Base-by-base conservation (phyloP, 2,797 vertebrate species). In the Lacerta agilis region DNA sequence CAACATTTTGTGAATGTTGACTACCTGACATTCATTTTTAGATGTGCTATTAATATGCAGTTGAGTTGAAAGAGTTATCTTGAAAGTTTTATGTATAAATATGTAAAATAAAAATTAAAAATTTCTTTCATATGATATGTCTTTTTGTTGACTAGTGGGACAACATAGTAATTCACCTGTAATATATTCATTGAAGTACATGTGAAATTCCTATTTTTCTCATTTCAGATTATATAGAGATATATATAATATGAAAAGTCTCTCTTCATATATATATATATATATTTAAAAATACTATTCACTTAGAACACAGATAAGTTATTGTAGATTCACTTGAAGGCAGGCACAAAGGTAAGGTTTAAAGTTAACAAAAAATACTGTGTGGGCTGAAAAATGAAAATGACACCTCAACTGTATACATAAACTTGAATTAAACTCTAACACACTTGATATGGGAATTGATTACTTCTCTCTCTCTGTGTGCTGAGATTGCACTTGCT, bases 61-160 rank as follows among this genome's bases (percentile, higher is more conserved):
- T 97, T 98, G 98, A 98, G 97, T 97, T 98, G 97, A 97, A 97
- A 98, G 97, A 97, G 97, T 98, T 98, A 97, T 98, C 98, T 98
- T 96, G 97, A 96, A 97, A 97, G 98, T 98, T 98, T 98, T 98
- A 98, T 99, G 98, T 99, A 99, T 97, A 99, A 98, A 99, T 98
- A 98, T 99, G 98, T 99, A 99, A 99, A 99, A 99, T 99, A 99
- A 99, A 98, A 97, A 98, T 96, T 69, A 96, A 98, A 98, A 98
- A 97, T 97, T 99, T 99, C 98, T 99, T 99, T 99, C 98, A 97
- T 99, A 99, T 93, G 97, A 94, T 87, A 95, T 77, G 94, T 95
- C 93, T 95, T 95, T 94, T 94, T 96, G 93, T 94, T 96, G 95
- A 91, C 92, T 92, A 82, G 88, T 87, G 90, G 91, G 81, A 86